Base-by-base conservation (phyloP, 2,113 vertebrate genomes). In the Tyrannus savana region DNA sequence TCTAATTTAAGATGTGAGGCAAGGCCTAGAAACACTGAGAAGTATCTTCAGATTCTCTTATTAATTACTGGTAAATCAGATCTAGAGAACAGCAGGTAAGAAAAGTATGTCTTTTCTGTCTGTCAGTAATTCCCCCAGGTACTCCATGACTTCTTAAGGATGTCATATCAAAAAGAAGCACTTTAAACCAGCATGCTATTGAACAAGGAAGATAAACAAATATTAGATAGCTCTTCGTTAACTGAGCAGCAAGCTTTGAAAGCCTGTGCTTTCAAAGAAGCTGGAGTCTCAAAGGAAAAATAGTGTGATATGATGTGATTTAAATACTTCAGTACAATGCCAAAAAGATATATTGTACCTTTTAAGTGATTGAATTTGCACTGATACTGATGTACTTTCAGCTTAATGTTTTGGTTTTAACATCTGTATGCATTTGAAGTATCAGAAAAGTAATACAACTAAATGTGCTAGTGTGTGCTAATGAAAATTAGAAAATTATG, bases 381-480 rank as follows among this genome's bases (percentile, higher is more conserved):
- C 4, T 11, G 28, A 33, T 84, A 9, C 16, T n/a, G 9, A 22
- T 63, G 15, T 78, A 16, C 4, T 74, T 84, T 71, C 31, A 64
- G 15, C 23, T 67, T 42, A 63, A 35, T 4, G 0, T 46, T 89
- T 62, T 84, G 8, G 1, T 62, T 87, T 91, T 77, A 58, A 67
- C 28, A 64, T 52, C 72, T 56, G 30, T 60, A 86, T 72, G 9
- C 39, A 49, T 56, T 53, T 66, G 42, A 80, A 68, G 8, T 52
- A 46, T 67, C 35, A 59, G 35, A 76, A 60, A 73, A 68, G 8
- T 47, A 49, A 89, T 88, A 80, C n/a, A 74, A 13, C 13, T 67
- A 25, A 2, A 19, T 19, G 23, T 27, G 10, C 19, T 49, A 49
- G 8, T 0, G 0, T 56, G 10, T 47, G 10, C 5, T 87, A 39